A percentile compares a stretch with the other conserved stretches of the same genome.
Conservation (phyloP, 1,140 invertebrate species). For the Drosophila ironensis region DNA sequence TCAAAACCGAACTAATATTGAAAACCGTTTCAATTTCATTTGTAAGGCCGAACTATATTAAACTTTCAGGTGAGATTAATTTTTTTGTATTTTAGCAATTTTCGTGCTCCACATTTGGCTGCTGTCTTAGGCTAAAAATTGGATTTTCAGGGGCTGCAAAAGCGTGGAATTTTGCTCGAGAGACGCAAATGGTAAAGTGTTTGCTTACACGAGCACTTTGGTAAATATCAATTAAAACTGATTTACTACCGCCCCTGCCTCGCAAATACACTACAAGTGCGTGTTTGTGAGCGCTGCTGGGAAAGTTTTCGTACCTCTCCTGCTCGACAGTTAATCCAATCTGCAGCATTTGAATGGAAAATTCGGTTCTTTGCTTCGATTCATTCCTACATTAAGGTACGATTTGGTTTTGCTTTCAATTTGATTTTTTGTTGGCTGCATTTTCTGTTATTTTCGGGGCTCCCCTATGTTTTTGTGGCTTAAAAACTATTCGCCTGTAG, state of each 20-base stretch:
- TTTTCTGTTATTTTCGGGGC: background rate
- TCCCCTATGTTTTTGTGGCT: background rate
- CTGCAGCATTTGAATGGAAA: slow-evolving; percentile 48
- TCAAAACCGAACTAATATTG: slow-evolving; percentile 4
- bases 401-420: slow-evolving; percentile 17
- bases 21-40: slow-evolving; percentile 10
- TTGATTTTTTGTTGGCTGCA: slow-evolving; percentile 2
- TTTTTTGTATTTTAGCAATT: slow-evolving; percentile 29
- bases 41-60: no score
- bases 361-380: slow-evolving; percentile 51
- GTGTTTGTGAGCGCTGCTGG: slow-evolving; percentile 12
- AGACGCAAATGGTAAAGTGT: slow-evolving; percentile 68
- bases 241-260: slow-evolving; percentile 51
- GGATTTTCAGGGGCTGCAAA: background rate
- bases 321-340: slow-evolving; percentile 51
- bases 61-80: slow-evolving; percentile 31
- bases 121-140: slow-evolving; percentile 7
- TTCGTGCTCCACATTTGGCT: background rate
- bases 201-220: slow-evolving; percentile 77
- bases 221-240: slow-evolving; percentile 81
- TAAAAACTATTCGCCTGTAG: slow-evolving; percentile 22
- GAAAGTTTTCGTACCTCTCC: slow-evolving; percentile 20
- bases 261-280: background rate
- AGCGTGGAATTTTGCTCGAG: slow-evolving; percentile 47
- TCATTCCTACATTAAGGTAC: slow-evolving; percentile 44